Evolutionary conservation across 2,797 vertebrate species (phyloP).

Genomic region (Acanthurus lineatus): DNA sequence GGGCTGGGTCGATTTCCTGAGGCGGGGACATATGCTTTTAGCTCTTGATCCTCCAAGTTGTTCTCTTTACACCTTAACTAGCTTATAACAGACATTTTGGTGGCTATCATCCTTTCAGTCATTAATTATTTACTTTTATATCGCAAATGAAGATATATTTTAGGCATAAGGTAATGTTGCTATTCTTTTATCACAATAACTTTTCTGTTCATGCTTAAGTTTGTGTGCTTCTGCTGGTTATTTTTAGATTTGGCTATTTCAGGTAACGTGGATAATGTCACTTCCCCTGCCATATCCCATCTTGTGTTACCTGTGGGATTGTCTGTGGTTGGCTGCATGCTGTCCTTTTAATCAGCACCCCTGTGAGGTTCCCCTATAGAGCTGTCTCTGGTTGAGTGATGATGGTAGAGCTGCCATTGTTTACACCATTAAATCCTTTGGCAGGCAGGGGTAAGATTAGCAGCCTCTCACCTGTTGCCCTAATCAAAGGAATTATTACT

Average conservation of each 20-base stretch:
- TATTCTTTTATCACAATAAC: too few species aligned
- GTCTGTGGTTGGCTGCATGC: slow-evolving; percentile 38
- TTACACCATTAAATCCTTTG: slow-evolving; percentile 63
- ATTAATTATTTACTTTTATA: too few species aligned
- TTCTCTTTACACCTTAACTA: slow-evolving; percentile 25
- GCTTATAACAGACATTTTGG: slow-evolving; percentile 1
- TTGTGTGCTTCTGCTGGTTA: slow-evolving; percentile 5
- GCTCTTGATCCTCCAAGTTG: slow-evolving; percentile 13
- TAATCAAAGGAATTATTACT: slow-evolving; percentile 80
- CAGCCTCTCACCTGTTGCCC: slow-evolving; percentile 77
- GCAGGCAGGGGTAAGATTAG: slow-evolving; percentile 73
- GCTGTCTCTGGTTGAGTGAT: slow-evolving; percentile 65
- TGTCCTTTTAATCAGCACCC: slow-evolving; percentile 76
- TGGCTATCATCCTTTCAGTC: neutral
- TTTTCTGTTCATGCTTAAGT: too few species aligned
- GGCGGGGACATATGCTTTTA: slow-evolving; percentile 55
- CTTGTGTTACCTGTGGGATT: slow-evolving; percentile 45
- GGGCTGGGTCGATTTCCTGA: slow-evolving; percentile 47
- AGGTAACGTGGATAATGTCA: slow-evolving; percentile 58
- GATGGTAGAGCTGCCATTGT: slow-evolving; percentile 60
- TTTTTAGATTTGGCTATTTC: slow-evolving; percentile 52
- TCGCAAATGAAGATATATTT: too few species aligned
- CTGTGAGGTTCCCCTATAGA: slow-evolving; percentile 63
- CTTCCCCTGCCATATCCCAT: slow-evolving; percentile 54
- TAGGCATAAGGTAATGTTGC: too few species aligned